A percentile compares a stretch with the other conserved stretches of the same genome.
Evolutionary conservation across 2,113 vertebrate species (phyloP).

Genomic region (Mastomys natalensis): DNA sequence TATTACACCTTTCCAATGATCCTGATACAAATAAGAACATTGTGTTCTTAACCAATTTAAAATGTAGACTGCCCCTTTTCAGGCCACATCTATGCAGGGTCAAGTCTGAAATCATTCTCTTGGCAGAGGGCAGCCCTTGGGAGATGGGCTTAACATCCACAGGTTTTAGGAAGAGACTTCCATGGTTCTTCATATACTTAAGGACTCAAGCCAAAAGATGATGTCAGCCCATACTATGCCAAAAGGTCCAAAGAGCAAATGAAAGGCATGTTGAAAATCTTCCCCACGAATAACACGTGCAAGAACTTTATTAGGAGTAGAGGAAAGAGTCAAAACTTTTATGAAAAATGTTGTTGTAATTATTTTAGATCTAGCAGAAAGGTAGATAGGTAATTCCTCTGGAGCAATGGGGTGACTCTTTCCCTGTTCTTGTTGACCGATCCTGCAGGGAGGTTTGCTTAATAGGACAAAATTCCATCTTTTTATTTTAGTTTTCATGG

Average conservation of each 20-base stretch:
- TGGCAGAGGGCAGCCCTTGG: neutral
- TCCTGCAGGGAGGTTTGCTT: constrained; percentile 63
- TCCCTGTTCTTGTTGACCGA: neutral
- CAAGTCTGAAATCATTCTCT: constrained; percentile 65
- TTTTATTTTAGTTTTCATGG: constrained; percentile 64
- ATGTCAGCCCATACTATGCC: neutral
- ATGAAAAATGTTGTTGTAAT: constrained; percentile 49
- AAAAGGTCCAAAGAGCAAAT: neutral
- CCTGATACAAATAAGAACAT: neutral
- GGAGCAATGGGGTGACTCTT: neutral
- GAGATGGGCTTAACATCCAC: neutral
- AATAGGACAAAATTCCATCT: constrained; percentile 74
- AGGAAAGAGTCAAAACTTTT: neutral
- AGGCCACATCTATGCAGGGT: neutral
- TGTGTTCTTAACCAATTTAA: neutral
- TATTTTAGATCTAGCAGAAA: constrained; percentile 12
- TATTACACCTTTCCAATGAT: neutral
- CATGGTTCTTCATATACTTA: neutral
- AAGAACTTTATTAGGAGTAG: neutral
- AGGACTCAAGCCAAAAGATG: constrained; percentile 49
- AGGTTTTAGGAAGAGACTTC: neutral
- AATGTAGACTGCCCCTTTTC: neutral
- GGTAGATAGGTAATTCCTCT: constrained; percentile 30
- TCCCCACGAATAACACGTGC: neutral
- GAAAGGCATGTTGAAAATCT: neutral